Evolutionary conservation across 1,140 invertebrate species (phyloP).

Genomic region (Telenomus remus): DNA sequence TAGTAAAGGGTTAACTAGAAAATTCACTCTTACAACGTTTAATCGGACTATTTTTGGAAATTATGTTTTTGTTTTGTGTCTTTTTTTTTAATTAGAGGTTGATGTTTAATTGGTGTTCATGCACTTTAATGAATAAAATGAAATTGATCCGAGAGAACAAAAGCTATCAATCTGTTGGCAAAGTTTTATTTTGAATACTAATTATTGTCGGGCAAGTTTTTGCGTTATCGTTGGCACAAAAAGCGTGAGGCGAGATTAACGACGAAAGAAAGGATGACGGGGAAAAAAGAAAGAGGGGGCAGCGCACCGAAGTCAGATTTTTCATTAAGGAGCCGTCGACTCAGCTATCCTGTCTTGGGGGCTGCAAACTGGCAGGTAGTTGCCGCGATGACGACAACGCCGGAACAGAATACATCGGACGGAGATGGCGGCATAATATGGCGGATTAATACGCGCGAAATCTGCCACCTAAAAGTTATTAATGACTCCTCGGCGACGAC

Average conservation of each 20-base stretch:
- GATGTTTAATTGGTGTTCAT: too few relatives aligned
- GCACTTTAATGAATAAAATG: too few relatives aligned
- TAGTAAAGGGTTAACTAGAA: background rate
- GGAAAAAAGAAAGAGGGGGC: constrained; percentile 22
- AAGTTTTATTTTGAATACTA: constrained; percentile 51
- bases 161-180: constrained; percentile 34
- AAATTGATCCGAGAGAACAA: background rate
- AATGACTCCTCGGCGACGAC: constrained; percentile 71
- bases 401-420: constrained; percentile 59
- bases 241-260: constrained; percentile 48
- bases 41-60: too few relatives aligned
- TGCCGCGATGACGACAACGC: constrained; percentile 49
- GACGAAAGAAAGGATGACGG: constrained; percentile 44
- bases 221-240: constrained; percentile 52
- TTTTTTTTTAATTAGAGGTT: too few relatives aligned
- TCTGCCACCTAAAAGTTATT: constrained; percentile 76
- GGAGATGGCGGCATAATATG: constrained; percentile 70
- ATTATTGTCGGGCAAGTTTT: constrained; percentile 49
- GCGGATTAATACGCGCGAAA: constrained; percentile 75
- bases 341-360: constrained; percentile 70
- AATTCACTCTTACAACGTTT: background rate
- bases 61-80: too few relatives aligned
- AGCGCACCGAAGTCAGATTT: constrained; percentile 67
- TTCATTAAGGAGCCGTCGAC: constrained; percentile 76
- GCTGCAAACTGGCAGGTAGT: constrained; percentile 60